Percentiles rank a stretch among this genome's conserved stretches.
Evolutionary conservation across 2,797 vertebrate genomes (phyloP).

Genomic region (Malacoctenus gilli): DNA sequence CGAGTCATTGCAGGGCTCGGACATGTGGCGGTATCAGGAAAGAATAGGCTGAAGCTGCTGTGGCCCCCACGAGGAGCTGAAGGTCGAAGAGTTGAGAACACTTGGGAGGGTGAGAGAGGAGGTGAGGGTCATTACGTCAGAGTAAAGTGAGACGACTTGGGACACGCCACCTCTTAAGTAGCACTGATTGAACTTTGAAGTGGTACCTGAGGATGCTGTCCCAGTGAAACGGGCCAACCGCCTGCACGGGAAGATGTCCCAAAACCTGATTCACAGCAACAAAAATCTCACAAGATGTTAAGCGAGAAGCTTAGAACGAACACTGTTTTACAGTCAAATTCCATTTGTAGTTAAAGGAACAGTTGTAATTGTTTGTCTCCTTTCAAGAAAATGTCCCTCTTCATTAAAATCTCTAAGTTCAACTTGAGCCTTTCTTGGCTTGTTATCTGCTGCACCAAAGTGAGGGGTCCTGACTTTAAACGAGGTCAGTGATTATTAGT

Average conservation of each 20-base stretch:
- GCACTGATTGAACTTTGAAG: slow-evolving; percentile 36
- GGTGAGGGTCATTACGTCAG: slow-evolving; percentile 14
- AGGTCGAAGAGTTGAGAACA: slow-evolving; percentile 19
- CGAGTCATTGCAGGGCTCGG: too few species aligned
- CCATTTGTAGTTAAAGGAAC: too few species aligned
- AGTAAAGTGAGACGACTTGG: slow-evolving; percentile 35
- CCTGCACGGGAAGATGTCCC: too few species aligned
- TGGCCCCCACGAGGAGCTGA: slow-evolving; percentile 22
- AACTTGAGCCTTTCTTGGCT: too few species aligned
- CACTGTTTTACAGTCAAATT: too few species aligned
- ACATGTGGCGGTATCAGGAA: too few species aligned
- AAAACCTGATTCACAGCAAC: too few species aligned
- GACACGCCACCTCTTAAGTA: slow-evolving; percentile 46
- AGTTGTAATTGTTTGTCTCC: too few species aligned
- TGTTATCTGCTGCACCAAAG: not conserved
- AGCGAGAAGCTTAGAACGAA: not conserved
- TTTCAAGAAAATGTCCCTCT: too few species aligned
- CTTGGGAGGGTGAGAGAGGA: not conserved
- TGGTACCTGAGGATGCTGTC: slow-evolving; percentile 42
- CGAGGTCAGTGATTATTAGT: slow-evolving; percentile 18
- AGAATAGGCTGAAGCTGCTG: not conserved
- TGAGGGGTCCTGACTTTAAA: slow-evolving; percentile 10
- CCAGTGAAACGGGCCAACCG: slow-evolving; percentile 24
- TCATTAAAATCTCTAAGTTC: too few species aligned
- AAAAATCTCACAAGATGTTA: slow-evolving; percentile 12